Base-by-base conservation (phyloP, 2,888 invertebrate species). In the Chironomus riparius region DNA sequence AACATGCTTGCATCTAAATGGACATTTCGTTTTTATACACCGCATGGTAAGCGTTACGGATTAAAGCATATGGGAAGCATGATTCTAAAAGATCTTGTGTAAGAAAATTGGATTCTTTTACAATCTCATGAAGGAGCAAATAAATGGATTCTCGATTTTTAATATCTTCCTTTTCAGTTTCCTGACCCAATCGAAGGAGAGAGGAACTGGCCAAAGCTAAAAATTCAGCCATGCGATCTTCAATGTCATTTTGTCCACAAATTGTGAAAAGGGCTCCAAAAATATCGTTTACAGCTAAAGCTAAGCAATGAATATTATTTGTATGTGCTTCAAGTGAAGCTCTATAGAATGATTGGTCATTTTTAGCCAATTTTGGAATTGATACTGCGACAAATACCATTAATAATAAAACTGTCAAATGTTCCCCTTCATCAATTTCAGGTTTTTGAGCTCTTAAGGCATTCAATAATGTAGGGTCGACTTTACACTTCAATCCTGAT, bases 321-420 rank as follows among this genome's bases (percentile, higher is more conserved):
- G 95, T 91, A 82, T 99, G 98, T 0, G 97, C 97, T 86, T 94
- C 92, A 77, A 93, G 85, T 0, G 94, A 92, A 0, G 95, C 92
- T 77, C 93, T 87, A 82, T 94, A 95, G 80, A 95, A 94, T 0
- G 97, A 95, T 75, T 90, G 91, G 77, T 98, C 97, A 80, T 91
- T 93, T 77, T 93, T 89, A 1, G 98, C 97, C 71, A 99, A 86
- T 83, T 95, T 93, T 1, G 98, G 98, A 79, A 99, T 91, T 0
- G 98, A 96, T 15, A 99, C 97, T 0, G 99, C 98, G 0, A 99
- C 95, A 83, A 98, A 99, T 4, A 99, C 99, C 96, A 99, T 97
- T 77, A 99, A 84, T 56, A 99, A 86, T 82, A 99, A 99, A 1
- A 97, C 95, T 50, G 95, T 87, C 47, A 94, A 87, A 85, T 98